Conservation (phyloP, 2,888 invertebrate species). For the Limnephilus lunatus region DNA sequence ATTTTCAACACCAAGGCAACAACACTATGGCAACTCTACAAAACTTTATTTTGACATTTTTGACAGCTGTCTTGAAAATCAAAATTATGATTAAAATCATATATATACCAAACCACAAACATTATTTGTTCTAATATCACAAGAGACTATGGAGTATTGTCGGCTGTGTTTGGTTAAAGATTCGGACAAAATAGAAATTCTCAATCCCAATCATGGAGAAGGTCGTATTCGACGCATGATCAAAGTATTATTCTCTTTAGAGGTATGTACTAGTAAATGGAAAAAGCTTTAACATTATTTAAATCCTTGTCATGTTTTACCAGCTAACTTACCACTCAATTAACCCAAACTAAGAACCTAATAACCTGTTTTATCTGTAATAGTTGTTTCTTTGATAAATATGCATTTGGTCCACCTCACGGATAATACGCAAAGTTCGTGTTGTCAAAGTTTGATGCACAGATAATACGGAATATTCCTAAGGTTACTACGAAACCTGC, state of each 20-base stretch:
- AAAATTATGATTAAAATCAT: too few relatives aligned
- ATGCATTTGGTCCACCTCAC: too few relatives aligned
- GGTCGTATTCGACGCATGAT: not conserved
- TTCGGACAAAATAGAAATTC: conserved; percentile 25
- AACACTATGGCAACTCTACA: not conserved
- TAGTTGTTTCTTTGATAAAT: too few relatives aligned
- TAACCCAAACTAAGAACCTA: too few relatives aligned
- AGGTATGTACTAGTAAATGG: conserved; percentile 3
- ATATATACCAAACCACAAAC: too few relatives aligned
- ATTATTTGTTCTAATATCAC: not conserved
- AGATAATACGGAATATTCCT: too few relatives aligned
- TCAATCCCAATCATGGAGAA: not conserved
- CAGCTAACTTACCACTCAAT: not conserved
- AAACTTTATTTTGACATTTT: not conserved
- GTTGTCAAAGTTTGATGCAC: too few relatives aligned
- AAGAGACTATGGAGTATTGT: conserved; percentile 6
- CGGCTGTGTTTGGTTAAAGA: conserved; percentile 39
- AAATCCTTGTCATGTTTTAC: not conserved
- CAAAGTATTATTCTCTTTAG: conserved; percentile 26
- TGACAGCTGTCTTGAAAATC: not conserved
- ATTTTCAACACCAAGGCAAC: not conserved
- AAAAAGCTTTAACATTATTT: not conserved
- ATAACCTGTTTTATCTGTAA: too few relatives aligned
- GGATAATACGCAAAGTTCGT: too few relatives aligned
- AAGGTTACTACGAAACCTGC: too few relatives aligned